A percentile compares a stretch with the other conserved stretches of the same genome.
These are phyloP conservation scores for Acanthurus tractus DNA, from an alignment of 2,797 vertebrate genomes.

Conservation along the genomic window DNA sequence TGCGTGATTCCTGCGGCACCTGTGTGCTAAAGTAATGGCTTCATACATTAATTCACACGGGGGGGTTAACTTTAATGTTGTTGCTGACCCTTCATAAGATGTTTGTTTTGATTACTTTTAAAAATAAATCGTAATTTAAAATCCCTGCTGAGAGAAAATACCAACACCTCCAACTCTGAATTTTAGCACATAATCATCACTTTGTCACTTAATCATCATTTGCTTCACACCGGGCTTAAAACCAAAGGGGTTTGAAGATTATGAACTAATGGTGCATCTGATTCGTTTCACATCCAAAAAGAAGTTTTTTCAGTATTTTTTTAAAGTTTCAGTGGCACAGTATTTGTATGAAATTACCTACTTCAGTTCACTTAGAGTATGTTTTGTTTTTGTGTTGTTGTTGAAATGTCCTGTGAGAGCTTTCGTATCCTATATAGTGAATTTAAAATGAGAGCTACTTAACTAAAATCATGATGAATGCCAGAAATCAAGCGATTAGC, in stretches of 20 bases:
- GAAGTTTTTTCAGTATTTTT: neutral
- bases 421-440: neutral
- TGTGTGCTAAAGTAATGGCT: neutral
- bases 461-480: neutral
- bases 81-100: neutral
- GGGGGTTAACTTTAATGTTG: neutral
- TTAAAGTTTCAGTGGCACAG: neutral
- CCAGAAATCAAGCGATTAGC: neutral
- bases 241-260: slow-evolving; percentile 9
- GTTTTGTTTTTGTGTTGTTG: neutral
- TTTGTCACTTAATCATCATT: slow-evolving; percentile 42
- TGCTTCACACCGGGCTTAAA: slow-evolving; percentile 36
- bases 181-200: slow-evolving; percentile 40
- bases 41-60: neutral
- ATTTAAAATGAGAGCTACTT: slow-evolving; percentile 11
- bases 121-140: slow-evolving; percentile 9
- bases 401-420: slow-evolving; percentile 1
- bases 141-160: slow-evolving; percentile 13
- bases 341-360: neutral
- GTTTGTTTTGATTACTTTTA: slow-evolving; percentile 6
- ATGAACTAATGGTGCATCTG: slow-evolving; percentile 23
- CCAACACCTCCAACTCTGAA: slow-evolving; percentile 15
- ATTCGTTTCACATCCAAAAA: slow-evolving; percentile 1
- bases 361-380: neutral
- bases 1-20: slow-evolving; percentile 6